Conservation (phyloP, 2,797 vertebrate genomes). For the Enteromius trimaculatus region DNA sequence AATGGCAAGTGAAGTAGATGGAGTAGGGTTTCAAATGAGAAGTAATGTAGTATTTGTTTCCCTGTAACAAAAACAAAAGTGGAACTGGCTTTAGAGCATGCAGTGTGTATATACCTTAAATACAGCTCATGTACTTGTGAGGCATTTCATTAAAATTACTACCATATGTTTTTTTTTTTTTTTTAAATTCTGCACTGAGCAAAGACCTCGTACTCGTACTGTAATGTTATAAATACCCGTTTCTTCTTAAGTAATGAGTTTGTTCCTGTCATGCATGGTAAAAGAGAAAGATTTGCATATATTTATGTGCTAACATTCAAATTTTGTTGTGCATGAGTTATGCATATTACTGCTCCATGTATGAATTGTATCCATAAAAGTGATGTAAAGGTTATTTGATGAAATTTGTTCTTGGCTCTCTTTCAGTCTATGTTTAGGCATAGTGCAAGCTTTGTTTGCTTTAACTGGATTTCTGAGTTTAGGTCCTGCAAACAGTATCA, state of each 20-base stretch:
- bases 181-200: neutral
- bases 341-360: neutral
- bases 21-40: neutral
- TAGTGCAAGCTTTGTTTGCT: slow-evolving; percentile 20
- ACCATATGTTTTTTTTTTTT: neutral
- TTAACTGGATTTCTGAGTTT: neutral
- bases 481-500: neutral
- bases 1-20: neutral
- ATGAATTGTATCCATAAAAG: neutral
- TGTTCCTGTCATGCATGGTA: neutral
- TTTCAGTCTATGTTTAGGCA: neutral
- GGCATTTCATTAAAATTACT: neutral
- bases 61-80: neutral
- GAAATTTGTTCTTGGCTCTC: neutral
- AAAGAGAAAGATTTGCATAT: neutral
- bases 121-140: neutral
- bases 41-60: neutral
- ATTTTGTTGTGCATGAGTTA: neutral
- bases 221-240: neutral
- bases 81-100: neutral
- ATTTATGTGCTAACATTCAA: neutral
- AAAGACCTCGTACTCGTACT: neutral
- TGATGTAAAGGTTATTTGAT: neutral
- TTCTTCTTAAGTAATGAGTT: neutral
- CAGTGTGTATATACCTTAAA: neutral